Evolutionary conservation across 2,888 invertebrate genomes (phyloP).

Genomic region (Athripsodes cinereus): DNA sequence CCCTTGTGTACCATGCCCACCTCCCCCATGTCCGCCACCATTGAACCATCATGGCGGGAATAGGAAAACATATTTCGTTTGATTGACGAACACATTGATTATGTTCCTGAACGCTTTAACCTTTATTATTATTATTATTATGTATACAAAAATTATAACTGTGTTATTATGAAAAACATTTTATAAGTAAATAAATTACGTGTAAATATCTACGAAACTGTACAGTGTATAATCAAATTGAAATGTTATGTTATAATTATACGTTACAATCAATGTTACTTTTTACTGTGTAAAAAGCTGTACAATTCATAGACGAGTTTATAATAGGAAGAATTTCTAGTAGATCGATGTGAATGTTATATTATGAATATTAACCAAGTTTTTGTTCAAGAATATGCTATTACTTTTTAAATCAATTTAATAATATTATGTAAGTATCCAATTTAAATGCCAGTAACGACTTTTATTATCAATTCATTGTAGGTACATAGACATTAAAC

Average conservation of each 20-base stretch:
- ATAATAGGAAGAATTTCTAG: background rate
- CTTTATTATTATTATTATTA: background rate
- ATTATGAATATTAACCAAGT: background rate
- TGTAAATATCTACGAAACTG: background rate
- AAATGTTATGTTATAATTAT: background rate
- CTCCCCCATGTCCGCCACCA: slow-evolving; percentile 26
- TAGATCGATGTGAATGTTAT: background rate
- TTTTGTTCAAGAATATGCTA: background rate
- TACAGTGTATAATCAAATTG: slow-evolving; percentile 1
- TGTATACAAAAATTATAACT: too few relatives aligned
- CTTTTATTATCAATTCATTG: background rate
- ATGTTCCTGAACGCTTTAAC: slow-evolving; percentile 4
- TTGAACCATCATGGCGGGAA: slow-evolving; percentile 38
- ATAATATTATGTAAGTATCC: background rate
- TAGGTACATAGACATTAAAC: too few relatives aligned
- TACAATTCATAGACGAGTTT: background rate
- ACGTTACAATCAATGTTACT: background rate
- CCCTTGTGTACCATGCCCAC: slow-evolving; percentile 31
- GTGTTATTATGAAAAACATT: background rate
- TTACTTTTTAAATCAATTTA: background rate
- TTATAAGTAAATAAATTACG: background rate
- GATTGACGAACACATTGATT: background rate
- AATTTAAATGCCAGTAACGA: background rate
- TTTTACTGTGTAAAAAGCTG: background rate
- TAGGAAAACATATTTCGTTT: slow-evolving; percentile 51